These are phyloP conservation scores for Leptopilina clavipes DNA, from an alignment of 1,140 invertebrate genomes.

Conservation along the genomic window DNA sequence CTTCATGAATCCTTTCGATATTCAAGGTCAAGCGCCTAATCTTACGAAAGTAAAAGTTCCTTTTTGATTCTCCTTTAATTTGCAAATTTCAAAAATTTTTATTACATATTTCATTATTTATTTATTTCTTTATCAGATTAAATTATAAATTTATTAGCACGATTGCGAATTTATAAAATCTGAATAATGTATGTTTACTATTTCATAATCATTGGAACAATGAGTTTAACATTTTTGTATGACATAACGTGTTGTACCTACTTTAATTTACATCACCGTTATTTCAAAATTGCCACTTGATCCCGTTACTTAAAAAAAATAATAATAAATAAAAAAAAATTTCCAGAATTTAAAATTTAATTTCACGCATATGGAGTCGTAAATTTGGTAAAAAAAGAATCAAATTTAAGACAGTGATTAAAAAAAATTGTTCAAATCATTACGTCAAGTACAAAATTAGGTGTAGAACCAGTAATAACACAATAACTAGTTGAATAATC, in stretches of 20 bases:
- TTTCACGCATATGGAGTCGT: too few relatives aligned
- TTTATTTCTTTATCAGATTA: neutral
- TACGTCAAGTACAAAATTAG: slow-evolving; percentile 1
- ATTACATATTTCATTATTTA: neutral
- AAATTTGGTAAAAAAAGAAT: neutral
- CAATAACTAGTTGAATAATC: slow-evolving; percentile 58
- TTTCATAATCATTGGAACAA: slow-evolving; percentile 36
- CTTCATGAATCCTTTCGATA: neutral
- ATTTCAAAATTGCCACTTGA: slow-evolving; percentile 41
- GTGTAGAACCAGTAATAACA: neutral
- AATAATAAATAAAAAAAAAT: too few relatives aligned
- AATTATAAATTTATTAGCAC: neutral
- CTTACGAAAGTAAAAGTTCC: slow-evolving; percentile 14
- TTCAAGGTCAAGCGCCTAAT: slow-evolving; percentile 18
- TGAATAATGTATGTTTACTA: neutral
- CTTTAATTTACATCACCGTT: slow-evolving; percentile 41
- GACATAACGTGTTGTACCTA: neutral
- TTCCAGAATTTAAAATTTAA: too few relatives aligned
- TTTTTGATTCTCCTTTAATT: neutral
- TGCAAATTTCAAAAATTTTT: neutral
- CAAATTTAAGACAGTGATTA: neutral
- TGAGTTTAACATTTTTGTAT: neutral
- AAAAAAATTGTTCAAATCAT: neutral
- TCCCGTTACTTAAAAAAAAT: slow-evolving; percentile 1
- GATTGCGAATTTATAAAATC: neutral